phyloP scores from a whole-genome alignment of 2,797 vertebrate species.

The Gallirallus australis region DNA sequence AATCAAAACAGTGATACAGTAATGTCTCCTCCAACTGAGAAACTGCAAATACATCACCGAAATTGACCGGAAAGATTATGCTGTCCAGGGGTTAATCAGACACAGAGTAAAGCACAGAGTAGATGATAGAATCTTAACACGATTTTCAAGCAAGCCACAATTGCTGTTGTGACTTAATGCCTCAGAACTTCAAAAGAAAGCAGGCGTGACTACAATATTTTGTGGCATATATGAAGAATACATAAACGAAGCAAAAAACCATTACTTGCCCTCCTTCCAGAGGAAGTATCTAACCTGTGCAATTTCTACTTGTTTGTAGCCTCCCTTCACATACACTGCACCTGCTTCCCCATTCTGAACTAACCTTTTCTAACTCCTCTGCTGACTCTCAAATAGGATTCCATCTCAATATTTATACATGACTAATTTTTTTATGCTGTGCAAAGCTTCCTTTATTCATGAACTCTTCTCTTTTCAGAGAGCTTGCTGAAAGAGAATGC shows the following conservation, averaged over 20 bases:
- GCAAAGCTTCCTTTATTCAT: background rate
- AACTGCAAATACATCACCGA: background rate
- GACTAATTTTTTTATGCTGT: background rate
- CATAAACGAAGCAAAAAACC: background rate
- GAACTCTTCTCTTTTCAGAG: background rate
- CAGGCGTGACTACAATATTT: background rate
- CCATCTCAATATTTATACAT: background rate
- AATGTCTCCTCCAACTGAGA: background rate
- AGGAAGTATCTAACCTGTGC: background rate
- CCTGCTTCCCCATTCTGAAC: background rate
- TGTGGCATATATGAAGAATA: background rate
- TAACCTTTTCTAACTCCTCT: background rate
- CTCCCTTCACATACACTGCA: background rate
- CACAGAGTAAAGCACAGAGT: background rate
- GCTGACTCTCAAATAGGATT: background rate
- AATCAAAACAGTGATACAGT: background rate
- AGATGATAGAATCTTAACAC: background rate
- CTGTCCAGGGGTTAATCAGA: background rate
- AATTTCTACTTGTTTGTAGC: background rate
- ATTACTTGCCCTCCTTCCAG: background rate
- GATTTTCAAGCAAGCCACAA: background rate
- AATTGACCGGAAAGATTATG: background rate
- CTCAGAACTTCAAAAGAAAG: slow-evolving; percentile 37
- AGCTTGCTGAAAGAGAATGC: background rate
- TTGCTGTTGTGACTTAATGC: background rate